Evolutionary conservation across 2,888 invertebrate genomes (phyloP), one percentile per base, ranked within the genome.

Genomic region (Idaea dimidiata): DNA sequence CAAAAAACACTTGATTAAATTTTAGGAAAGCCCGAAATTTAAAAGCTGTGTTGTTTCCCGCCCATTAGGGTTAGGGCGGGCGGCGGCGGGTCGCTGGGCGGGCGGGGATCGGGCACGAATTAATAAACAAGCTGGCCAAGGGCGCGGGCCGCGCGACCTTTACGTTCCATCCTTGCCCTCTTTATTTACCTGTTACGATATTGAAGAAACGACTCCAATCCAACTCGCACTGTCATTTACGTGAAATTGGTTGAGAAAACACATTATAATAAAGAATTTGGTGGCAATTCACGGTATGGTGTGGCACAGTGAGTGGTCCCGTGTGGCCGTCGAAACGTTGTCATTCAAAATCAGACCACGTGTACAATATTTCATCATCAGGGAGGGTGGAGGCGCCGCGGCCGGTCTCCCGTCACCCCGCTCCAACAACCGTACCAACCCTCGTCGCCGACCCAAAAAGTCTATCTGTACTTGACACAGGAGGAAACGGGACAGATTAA

Each of bases 341-440:
- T 94, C 94, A 94, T 94, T 94, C 93, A 94, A 93, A 94, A 94
- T 94, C 94, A 94, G 93, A 94, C 94, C 94, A 94, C 94, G 94
- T 94, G 94, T 94, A 94, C 94, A 94, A 94, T 94, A 94, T 94
- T 94, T 94, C 94, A 94, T 94, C 94, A 93, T 94, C 94, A 94
- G 93, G 91, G 83, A 89, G 87, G 88, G 88, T 79, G 86, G 80
- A 62, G 71, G 73, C 67, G 71, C 57, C n/a, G n/a, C n/a, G n/a
- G n/a, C n/a, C 67, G 72, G 73, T 75, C 69, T 66, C 62, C 69
- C 67, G 14, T 2, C 83, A 76, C 84, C 82, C 71, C 73, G 72
- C 76, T 71, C 76, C 76, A n/a, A n/a, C 68, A 63, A 68, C 68
- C 73, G 69, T 68, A 62, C 67, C 65, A 66, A 68, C 66, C 69